A percentile compares a stretch with the other conserved stretches of the same genome.
These are phyloP conservation scores for Chrysolina oricalcia DNA, from an alignment of 2,888 invertebrate genomes.

Conservation along the genomic window DNA sequence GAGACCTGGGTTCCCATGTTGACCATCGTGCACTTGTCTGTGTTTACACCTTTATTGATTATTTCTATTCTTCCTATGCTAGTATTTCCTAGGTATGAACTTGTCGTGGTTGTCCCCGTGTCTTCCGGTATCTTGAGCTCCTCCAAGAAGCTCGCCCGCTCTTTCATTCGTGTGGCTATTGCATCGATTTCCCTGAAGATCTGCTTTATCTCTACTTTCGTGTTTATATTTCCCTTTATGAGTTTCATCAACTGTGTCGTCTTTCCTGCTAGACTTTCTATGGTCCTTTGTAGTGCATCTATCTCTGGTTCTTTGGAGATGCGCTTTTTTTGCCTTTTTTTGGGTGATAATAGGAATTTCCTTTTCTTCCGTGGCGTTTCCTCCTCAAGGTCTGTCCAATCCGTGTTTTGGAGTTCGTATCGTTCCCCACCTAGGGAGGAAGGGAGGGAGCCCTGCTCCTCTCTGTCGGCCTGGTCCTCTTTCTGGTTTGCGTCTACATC, in stretches of 20 bases:
- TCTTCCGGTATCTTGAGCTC: neutral
- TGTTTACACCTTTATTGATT: neutral
- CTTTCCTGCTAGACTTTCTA: constrained; percentile 5
- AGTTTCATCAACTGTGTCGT: constrained; percentile 5
- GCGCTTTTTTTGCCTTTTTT: neutral
- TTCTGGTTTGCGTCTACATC: no score
- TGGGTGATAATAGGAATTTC: neutral
- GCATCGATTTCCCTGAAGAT: neutral
- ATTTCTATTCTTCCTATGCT: neutral
- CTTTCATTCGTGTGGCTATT: neutral
- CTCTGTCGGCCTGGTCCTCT: no score
- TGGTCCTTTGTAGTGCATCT: neutral
- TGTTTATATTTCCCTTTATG: neutral
- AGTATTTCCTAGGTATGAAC: no score
- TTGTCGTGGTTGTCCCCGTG: neutral
- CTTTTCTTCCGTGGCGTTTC: constrained; percentile 8
- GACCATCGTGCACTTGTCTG: neutral
- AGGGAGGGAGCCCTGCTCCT: no score
- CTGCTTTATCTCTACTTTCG: constrained; percentile 20
- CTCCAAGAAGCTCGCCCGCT: neutral
- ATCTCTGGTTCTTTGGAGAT: neutral
- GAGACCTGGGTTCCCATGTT: constrained; percentile 1
- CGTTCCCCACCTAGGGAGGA: no score
- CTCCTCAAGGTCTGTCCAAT: neutral
- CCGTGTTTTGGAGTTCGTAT: constrained; percentile 4